phyloP scores from a whole-genome alignment of 2,113 vertebrate genomes.

The Muntiacus muntjak region DNA sequence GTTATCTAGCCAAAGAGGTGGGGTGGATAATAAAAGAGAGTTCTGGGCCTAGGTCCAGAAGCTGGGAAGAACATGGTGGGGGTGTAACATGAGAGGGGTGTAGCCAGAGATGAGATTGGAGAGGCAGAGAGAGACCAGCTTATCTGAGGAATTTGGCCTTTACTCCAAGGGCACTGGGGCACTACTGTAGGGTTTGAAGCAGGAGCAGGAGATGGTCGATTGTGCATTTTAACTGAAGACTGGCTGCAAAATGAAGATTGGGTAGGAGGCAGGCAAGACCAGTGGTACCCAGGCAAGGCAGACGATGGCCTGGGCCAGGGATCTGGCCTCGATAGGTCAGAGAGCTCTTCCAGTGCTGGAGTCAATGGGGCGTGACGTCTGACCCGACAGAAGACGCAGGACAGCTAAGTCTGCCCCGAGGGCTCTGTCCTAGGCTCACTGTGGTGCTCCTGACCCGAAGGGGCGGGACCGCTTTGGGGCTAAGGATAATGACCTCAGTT shows the following conservation, averaged over 20 bases:
- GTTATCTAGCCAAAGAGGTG: neutral
- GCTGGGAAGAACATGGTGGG: neutral
- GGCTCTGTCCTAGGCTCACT: neutral
- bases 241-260: neutral
- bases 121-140: neutral
- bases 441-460: neutral
- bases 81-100: no score
- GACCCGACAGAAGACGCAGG: no score
- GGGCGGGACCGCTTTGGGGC: neutral
- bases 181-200: neutral
- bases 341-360: neutral
- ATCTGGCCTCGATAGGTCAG: fast-evolving
- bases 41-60: neutral
- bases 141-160: neutral
- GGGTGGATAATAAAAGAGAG: neutral
- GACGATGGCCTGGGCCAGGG: neutral
- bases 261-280: neutral
- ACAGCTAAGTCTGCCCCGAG: neutral
- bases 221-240: neutral
- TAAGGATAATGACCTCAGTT: neutral
- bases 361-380: no score
- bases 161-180: neutral
- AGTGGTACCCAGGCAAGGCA: neutral
- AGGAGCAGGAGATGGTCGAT: fast-evolving
- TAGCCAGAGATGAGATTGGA: neutral